phyloP scores from a whole-genome alignment of 2,797 vertebrate species.

The Acrocephalus scirpaceus region DNA sequence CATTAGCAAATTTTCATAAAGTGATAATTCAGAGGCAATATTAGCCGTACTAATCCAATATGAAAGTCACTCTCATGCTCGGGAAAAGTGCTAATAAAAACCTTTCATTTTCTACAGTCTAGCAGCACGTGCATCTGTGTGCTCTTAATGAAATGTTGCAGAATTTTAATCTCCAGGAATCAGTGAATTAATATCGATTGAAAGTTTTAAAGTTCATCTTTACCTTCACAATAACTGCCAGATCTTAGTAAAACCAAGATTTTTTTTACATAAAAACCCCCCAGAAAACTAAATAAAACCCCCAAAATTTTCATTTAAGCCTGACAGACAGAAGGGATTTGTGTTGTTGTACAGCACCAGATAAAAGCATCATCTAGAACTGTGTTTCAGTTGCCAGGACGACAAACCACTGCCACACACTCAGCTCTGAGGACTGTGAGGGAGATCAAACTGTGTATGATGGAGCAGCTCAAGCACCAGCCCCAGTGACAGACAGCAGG shows the following conservation, averaged over 20 bases:
- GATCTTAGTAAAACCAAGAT: background rate
- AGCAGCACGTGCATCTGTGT: background rate
- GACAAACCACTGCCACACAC: background rate
- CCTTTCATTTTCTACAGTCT: background rate
- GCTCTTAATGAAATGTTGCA: background rate
- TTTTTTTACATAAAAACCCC: fast-evolving
- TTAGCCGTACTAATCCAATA: slow-evolving; percentile 49
- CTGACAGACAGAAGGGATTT: background rate
- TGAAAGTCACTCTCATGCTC: background rate
- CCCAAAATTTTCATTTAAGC: background rate
- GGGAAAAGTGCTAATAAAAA: slow-evolving; percentile 1
- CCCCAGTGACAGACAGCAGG: background rate
- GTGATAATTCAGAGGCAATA: slow-evolving; percentile 26
- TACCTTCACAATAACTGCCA: background rate
- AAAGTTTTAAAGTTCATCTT: background rate
- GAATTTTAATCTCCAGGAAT: slow-evolving; percentile 1
- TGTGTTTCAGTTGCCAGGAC: slow-evolving; percentile 32
- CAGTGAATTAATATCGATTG: background rate
- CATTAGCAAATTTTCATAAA: slow-evolving; percentile 53
- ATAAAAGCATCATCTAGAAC: slow-evolving; percentile 35
- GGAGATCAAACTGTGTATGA: background rate
- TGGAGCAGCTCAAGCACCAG: background rate
- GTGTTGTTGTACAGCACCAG: background rate
- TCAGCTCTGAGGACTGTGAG: background rate
- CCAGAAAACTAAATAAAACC: background rate